Evolutionary conservation across 2,888 invertebrate species (phyloP).

Genomic region (Epirrhoe tristata): DNA sequence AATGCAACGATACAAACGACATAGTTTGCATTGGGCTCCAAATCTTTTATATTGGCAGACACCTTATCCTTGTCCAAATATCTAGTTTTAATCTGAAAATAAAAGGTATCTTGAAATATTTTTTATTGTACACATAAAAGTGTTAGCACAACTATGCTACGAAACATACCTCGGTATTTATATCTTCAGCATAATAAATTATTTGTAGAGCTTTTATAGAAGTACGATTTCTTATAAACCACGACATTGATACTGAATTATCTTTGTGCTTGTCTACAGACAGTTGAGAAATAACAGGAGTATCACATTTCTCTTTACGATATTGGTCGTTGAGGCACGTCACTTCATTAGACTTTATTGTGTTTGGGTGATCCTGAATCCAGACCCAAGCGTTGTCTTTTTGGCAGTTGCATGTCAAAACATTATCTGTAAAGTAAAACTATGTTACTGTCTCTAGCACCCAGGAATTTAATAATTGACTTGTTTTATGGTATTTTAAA

Average conservation of each 20-base stretch:
- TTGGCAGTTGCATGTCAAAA: constrained; percentile 95
- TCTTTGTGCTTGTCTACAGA: constrained; percentile 95
- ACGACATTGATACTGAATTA: constrained; percentile 93
- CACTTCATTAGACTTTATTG: constrained; percentile 68
- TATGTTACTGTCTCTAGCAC: not conserved
- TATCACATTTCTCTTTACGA: constrained; percentile 80
- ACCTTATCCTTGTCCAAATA: constrained; percentile 72
- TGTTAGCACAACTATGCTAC: not conserved
- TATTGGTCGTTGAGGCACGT: constrained; percentile 74
- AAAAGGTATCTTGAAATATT: constrained; percentile 24
- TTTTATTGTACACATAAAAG: not conserved
- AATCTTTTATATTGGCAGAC: constrained; percentile 67
- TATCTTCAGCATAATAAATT: constrained; percentile 88
- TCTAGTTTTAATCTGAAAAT: constrained; percentile 73
- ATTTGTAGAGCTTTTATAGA: constrained; percentile 93
- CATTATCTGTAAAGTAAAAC: constrained; percentile 88
- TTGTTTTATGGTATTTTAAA: not conserved
- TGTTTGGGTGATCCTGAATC: constrained; percentile 93
- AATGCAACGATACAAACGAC: constrained; percentile 73
- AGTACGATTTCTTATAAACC: constrained; percentile 95
- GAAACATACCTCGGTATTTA: constrained; percentile 62
- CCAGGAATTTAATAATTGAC: not conserved
- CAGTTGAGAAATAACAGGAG: constrained; percentile 92
- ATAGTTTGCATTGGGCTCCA: constrained; percentile 70
- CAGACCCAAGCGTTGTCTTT: constrained; percentile 97